These are phyloP conservation scores for Caenorhabditis afra DNA, from an alignment of 2,888 invertebrate species.

Conservation along the genomic window DNA sequence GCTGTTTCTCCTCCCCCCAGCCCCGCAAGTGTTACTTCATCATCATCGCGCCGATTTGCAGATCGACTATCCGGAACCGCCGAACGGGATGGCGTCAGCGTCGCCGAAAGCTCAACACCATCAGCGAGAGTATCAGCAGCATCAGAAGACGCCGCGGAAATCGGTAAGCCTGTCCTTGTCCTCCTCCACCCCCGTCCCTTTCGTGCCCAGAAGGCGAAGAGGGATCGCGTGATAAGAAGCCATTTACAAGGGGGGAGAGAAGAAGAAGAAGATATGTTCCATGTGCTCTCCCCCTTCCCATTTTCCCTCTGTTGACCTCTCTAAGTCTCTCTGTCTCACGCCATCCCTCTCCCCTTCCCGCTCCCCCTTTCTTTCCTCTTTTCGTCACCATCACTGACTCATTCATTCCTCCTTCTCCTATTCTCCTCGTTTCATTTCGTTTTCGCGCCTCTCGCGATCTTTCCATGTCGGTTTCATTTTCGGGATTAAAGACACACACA, in stretches of 20 bases:
- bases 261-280: too few relatives aligned
- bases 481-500: background rate
- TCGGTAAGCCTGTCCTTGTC: slow-evolving; percentile 51
- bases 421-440: background rate
- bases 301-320: slow-evolving; percentile 1
- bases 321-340: slow-evolving; percentile 1
- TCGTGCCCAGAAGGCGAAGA: background rate
- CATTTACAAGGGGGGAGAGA: slow-evolving; percentile 19
- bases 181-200: too few relatives aligned
- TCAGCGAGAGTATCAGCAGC: slow-evolving; percentile 11
- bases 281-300: background rate
- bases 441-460: slow-evolving; percentile 2
- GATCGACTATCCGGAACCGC: slow-evolving; percentile 70
- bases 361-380: too few relatives aligned
- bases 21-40: too few relatives aligned
- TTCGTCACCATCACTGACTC: too few relatives aligned
- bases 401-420: too few relatives aligned
- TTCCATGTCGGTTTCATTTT: slow-evolving; percentile 15
- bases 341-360: too few relatives aligned
- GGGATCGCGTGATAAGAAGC: slow-evolving; percentile 31
- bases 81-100: slow-evolving; percentile 55
- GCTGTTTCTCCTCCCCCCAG: too few relatives aligned
- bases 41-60: slow-evolving; percentile 58
- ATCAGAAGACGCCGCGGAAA: slow-evolving; percentile 49
- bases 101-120: slow-evolving; percentile 46